Percentiles rank a stretch among this genome's conserved stretches.
Conservation (phyloP, 2,888 invertebrate species). For the Zygogramma bicolorata region DNA sequence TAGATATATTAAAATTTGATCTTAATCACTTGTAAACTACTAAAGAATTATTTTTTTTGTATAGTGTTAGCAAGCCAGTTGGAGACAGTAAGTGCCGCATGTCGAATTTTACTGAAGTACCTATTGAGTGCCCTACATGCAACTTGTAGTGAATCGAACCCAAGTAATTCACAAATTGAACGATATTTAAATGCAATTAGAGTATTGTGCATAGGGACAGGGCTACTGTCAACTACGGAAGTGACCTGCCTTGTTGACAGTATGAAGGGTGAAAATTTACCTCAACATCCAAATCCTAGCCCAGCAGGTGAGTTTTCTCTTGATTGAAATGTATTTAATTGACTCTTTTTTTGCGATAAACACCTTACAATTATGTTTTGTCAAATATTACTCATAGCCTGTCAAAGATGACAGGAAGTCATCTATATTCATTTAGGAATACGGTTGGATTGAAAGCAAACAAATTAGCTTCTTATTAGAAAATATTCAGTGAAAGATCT, state of each 20-base stretch:
- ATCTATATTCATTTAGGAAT: too few species aligned
- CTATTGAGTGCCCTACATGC: slow-evolving; percentile 67
- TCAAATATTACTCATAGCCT: too few species aligned
- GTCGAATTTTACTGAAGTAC: slow-evolving; percentile 76
- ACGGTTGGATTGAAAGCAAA: too few species aligned
- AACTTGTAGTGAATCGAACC: slow-evolving; percentile 58
- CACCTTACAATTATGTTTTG: not conserved
- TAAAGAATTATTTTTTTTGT: slow-evolving; percentile 38
- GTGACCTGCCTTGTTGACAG: slow-evolving; percentile 81
- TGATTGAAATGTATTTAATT: too few species aligned
- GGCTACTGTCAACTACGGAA: slow-evolving; percentile 81
- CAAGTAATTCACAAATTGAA: slow-evolving; percentile 66
- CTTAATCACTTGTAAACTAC: too few species aligned
- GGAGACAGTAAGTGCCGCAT: slow-evolving; percentile 76
- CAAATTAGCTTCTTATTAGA: too few species aligned
- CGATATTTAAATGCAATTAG: slow-evolving; percentile 76
- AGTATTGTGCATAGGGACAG: slow-evolving; percentile 78
- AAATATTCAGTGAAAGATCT: too few species aligned
- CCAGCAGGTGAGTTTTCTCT: slow-evolving; percentile 52
- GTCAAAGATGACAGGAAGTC: too few species aligned
- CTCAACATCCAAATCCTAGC: slow-evolving; percentile 62
- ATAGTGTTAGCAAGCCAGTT: slow-evolving; percentile 78
- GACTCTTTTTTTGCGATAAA: not conserved
- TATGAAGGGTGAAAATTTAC: slow-evolving; percentile 78
- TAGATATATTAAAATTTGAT: too few species aligned